phyloP scores from a whole-genome alignment of 1,140 invertebrate genomes.

The Asobara japonica region DNA sequence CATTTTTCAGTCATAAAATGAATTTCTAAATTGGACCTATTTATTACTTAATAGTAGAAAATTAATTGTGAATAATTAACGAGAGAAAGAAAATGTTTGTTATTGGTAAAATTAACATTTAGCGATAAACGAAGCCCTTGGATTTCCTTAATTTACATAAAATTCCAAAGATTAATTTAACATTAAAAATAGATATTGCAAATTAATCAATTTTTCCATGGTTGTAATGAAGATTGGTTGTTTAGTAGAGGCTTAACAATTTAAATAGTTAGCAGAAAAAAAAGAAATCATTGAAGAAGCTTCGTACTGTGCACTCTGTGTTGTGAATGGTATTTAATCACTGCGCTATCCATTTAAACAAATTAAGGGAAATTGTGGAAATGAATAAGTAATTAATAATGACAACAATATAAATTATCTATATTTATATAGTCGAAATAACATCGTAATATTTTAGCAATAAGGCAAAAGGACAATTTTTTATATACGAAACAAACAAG shows the following conservation, averaged over 20 bases:
- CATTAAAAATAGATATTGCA: no score
- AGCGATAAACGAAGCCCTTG: no score
- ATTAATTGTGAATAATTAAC: no score
- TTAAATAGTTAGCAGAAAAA: conserved; percentile 37
- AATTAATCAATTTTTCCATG: conserved; percentile 8
- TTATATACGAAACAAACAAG: conserved; percentile 56
- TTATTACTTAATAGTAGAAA: no score
- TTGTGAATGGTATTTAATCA: conserved; percentile 64
- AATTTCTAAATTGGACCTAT: no score
- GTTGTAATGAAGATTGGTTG: background rate
- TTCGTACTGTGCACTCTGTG: conserved; percentile 68
- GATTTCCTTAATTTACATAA: background rate
- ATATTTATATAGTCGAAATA: conserved; percentile 48
- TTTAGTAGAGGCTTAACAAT: conserved; percentile 3
- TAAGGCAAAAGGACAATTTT: conserved; percentile 65
- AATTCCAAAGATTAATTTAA: background rate
- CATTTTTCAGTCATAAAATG: no score
- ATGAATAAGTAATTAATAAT: conserved; percentile 43
- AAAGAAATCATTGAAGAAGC: conserved; percentile 48
- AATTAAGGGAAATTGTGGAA: conserved; percentile 14
- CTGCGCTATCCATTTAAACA: conserved; percentile 37
- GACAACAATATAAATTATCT: conserved; percentile 49
- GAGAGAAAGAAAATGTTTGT: no score
- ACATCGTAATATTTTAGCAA: conserved; percentile 64
- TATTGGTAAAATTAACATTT: no score